A percentile compares a stretch with the other conserved stretches of the same genome.
Evolutionary conservation across 2,113 vertebrate genomes (phyloP).

Genomic region (Halcyon malimbica): DNA sequence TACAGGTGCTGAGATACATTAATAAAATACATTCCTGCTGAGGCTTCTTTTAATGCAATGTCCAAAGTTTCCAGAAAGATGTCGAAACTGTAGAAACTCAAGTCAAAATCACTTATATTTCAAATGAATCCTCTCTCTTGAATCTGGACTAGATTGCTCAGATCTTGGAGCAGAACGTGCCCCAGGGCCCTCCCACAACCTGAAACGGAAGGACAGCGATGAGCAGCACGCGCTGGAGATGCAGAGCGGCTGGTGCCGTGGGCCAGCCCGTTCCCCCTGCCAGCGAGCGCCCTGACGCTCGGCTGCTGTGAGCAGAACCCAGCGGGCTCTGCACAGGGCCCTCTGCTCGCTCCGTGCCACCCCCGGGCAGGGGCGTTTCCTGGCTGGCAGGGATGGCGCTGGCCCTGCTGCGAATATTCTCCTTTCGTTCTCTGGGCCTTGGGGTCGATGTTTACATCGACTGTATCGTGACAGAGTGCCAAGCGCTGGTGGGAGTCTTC

Average conservation of each 20-base stretch:
- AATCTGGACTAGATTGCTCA: neutral
- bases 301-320: neutral
- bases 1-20: neutral
- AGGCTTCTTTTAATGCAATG: neutral
- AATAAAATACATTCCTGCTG: neutral
- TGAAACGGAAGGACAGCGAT: neutral
- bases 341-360: rapidly evolving
- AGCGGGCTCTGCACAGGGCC: neutral
- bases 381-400: neutral
- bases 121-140: neutral
- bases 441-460: neutral
- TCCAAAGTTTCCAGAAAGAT: neutral
- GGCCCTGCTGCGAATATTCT: neutral
- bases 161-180: neutral
- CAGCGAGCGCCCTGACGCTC: neutral
- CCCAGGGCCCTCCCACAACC: neutral
- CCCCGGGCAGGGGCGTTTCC: neutral
- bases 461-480: neutral
- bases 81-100: neutral
- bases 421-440: neutral
- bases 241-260: rapidly evolving
- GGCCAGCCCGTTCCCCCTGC: neutral
- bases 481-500: neutral
- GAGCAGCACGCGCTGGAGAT: neutral
- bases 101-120: neutral